Evolutionary conservation across 2,888 invertebrate genomes (phyloP).

Genomic region (Apomyelois bistriatella): DNA sequence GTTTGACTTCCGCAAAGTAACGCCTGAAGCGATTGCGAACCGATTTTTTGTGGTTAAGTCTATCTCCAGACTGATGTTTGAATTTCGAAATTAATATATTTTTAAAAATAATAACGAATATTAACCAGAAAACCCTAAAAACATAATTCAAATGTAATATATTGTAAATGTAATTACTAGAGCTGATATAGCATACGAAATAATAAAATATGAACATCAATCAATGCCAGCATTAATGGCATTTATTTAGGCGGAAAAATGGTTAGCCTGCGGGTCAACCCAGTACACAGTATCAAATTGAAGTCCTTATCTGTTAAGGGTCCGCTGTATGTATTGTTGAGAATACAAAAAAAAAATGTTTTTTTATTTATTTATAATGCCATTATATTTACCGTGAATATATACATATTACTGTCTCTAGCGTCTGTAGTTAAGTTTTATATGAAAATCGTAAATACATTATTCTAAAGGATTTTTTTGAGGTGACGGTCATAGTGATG

Average conservation of each 20-base stretch:
- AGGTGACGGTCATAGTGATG: too few relatives aligned
- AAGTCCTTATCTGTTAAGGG: slow-evolving; percentile 42
- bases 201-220: slow-evolving; percentile 59
- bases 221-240: slow-evolving; percentile 60
- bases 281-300: slow-evolving; percentile 48
- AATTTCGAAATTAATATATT: too few relatives aligned
- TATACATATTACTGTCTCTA: too few relatives aligned
- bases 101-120: not conserved
- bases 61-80: too few relatives aligned
- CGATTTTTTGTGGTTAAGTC: too few relatives aligned
- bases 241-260: slow-evolving; percentile 58
- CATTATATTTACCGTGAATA: not conserved
- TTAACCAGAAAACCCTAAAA: not conserved
- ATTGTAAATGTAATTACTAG: slow-evolving; percentile 18
- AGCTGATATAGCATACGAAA: slow-evolving; percentile 21
- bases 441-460: too few relatives aligned
- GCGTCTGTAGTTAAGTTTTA: too few relatives aligned
- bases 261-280: slow-evolving; percentile 36
- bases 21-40: too few relatives aligned
- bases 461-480: too few relatives aligned
- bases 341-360: too few relatives aligned
- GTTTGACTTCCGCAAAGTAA: too few relatives aligned
- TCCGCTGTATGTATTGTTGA: not conserved
- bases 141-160: slow-evolving; percentile 6
- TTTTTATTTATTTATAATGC: not conserved